Evolutionary conservation across 2,888 invertebrate species (phyloP).

Genomic region (Lasius platythorax): DNA sequence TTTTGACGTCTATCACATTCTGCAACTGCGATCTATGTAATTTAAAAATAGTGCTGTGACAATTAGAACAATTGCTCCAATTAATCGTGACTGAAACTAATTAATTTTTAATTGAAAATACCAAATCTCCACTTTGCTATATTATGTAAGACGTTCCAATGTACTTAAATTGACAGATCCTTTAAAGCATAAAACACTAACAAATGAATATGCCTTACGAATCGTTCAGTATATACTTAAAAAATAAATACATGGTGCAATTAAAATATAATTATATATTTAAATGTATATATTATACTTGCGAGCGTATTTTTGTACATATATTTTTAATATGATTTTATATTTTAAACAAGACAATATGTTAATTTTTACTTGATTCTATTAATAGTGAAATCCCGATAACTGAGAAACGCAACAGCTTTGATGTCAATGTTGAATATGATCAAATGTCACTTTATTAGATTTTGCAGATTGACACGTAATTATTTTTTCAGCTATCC

Average conservation of each 20-base stretch:
- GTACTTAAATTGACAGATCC: background rate
- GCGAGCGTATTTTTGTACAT: background rate
- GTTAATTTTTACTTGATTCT: background rate
- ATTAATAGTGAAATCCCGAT: background rate
- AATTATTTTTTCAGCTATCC: conserved; percentile 90
- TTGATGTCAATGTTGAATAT: conserved; percentile 1
- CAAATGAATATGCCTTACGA: no score
- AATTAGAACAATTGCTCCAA: conserved; percentile 18
- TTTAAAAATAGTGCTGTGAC: background rate
- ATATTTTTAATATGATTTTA: background rate
- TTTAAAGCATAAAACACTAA: background rate
- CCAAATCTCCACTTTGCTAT: background rate
- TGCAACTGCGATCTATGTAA: background rate
- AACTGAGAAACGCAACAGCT: background rate
- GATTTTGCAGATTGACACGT: background rate
- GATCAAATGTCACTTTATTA: background rate
- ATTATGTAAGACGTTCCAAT: background rate
- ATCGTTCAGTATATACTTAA: no score
- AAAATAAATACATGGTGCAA: background rate
- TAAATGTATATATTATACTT: background rate
- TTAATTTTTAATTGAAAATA: background rate
- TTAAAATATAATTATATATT: background rate
- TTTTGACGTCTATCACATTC: background rate
- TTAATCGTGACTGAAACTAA: background rate
- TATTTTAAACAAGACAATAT: background rate